Evolutionary conservation across 2,113 vertebrate species (phyloP), one percentile per base, ranked within the genome.

Genomic region (Bos indicus): DNA sequence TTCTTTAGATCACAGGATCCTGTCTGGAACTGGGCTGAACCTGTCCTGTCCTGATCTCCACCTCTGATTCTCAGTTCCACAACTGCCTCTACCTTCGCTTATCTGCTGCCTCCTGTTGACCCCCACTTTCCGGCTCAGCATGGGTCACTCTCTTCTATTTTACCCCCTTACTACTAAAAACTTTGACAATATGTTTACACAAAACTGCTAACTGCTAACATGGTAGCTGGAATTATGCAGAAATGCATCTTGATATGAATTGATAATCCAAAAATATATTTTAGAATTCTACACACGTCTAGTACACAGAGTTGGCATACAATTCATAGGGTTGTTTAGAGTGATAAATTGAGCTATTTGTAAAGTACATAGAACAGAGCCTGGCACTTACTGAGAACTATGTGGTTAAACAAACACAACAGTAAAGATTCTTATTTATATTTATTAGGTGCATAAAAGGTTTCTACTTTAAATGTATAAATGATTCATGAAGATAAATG

Each of bases 341-440:
- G n/a, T 78, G 90, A 82, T n/a, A 94, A 57, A 71, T 78, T 40
- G 40, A 92, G 28, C 74, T 94, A 64, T 94, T 95, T 91, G 78
- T 80, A 83, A 93, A 94, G 90, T 13, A 71, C 33, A 43, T 60
- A 90, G 56, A 78, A 71, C 15, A 59, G 43, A 87, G n/a, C 36
- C 40, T 96, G 57, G 60, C 15, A 86, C 13, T 86, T 91, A 93
- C 16, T 51, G 80, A 88, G 33, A 82, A 90, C 36, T 74, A 62
- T 30, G 62, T n/a, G 64, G 46, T 87, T 95, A 92, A 96, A 88
- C n/a, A 81, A 86, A 89, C 23, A 62, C 21, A 88, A 43, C 81
- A 80, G 46, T 33, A 96, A 96, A 77, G 25, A 64, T 67, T 60
- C 13, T 94, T 92, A 40, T 90, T 95, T 97, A 83, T 84, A 80